These are phyloP conservation scores for Uropetala carovei DNA, from an alignment of 2,888 invertebrate species.

Conservation along the genomic window DNA sequence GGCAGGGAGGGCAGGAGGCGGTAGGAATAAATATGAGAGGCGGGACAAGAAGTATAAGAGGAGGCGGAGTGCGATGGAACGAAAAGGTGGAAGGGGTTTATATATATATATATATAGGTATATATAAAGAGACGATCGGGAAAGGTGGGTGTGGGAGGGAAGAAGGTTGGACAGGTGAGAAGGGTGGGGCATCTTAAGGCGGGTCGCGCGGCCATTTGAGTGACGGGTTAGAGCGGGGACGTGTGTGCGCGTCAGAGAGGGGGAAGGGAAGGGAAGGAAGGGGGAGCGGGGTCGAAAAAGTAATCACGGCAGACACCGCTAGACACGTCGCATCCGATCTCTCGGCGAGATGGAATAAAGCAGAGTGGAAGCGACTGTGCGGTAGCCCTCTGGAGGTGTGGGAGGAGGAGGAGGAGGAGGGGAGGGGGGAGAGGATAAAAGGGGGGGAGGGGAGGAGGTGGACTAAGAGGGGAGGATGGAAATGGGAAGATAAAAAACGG, in stretches of 20 bases:
- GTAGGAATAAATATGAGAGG: neutral
- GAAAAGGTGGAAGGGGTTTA: neutral
- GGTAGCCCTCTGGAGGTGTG: neutral
- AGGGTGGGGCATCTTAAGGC: neutral
- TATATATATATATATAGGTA: no score
- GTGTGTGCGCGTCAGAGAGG: neutral
- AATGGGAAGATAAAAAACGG: neutral
- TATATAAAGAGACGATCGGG: no score
- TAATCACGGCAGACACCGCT: constrained; percentile 3
- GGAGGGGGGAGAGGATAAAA: neutral
- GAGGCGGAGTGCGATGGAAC: neutral
- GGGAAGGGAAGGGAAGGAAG: neutral
- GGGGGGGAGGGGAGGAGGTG: neutral
- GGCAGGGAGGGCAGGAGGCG: neutral
- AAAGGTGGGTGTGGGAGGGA: neutral
- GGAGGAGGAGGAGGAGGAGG: neutral
- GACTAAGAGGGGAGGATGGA: neutral
- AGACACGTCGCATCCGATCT: constrained; percentile 43
- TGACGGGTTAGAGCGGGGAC: neutral
- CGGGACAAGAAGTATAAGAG: neutral
- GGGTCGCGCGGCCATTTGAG: no score
- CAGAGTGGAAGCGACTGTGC: neutral
- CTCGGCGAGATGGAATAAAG: neutral
- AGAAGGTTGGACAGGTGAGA: neutral
- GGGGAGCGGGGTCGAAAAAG: neutral